Conservation (phyloP, 2,888 invertebrate genomes). For the Amphimallon solstitiale region DNA sequence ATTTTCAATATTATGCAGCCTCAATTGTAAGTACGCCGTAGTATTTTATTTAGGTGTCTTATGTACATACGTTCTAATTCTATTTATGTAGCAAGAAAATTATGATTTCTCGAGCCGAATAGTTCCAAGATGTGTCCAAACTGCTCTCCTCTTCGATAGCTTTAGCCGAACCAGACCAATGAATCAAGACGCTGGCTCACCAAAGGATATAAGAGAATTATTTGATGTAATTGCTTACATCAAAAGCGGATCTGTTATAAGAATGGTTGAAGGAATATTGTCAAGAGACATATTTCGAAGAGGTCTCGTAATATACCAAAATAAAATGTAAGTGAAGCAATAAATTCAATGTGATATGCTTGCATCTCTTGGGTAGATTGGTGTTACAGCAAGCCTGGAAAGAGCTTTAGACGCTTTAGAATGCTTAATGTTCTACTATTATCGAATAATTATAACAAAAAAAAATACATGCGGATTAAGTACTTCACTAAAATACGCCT, state of each 20-base stretch:
- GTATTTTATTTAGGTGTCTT: constrained; percentile 61
- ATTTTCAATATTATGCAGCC: constrained; percentile 76
- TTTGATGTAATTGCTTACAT: constrained; percentile 75
- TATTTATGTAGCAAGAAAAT: constrained; percentile 33
- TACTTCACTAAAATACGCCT: too few relatives aligned
- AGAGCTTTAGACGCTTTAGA: too few relatives aligned
- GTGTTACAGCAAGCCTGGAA: too few relatives aligned
- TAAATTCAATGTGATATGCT: too few relatives aligned
- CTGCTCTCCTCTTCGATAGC: constrained; percentile 69
- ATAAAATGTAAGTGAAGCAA: constrained; percentile 19
- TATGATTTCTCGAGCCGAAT: constrained; percentile 33
- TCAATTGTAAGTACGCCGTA: constrained; percentile 65
- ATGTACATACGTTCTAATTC: too few relatives aligned
- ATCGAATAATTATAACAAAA: too few relatives aligned
- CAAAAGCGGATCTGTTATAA: constrained; percentile 63
- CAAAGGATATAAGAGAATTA: constrained; percentile 68
- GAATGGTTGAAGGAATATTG: constrained; percentile 37
- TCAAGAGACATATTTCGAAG: constrained; percentile 13
- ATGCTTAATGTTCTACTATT: too few relatives aligned
- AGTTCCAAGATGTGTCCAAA: background rate
- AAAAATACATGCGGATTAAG: too few relatives aligned
- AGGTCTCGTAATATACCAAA: constrained; percentile 29
- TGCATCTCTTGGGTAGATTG: too few relatives aligned
- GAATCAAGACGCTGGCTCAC: constrained; percentile 66
- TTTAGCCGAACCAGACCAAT: constrained; percentile 65